Conservation (phyloP, 53 echinoderm and acorn worm species). For the Astropecten irregularis region DNA sequence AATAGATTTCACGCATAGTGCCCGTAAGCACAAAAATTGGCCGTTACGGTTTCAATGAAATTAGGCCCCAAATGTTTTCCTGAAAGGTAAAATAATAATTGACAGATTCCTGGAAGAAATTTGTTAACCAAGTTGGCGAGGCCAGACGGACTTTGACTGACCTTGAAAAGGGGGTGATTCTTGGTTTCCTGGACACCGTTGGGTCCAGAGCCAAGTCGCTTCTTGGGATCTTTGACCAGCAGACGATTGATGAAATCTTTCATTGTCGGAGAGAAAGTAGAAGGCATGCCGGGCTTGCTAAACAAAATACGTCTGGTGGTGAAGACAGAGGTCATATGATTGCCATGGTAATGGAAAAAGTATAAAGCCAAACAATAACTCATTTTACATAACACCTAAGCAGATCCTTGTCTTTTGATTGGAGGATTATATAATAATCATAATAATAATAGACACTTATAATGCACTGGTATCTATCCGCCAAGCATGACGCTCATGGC, state of each 20-base stretch:
- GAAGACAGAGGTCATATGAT: too few relatives aligned
- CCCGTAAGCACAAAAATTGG: too few relatives aligned
- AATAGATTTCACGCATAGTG: too few relatives aligned
- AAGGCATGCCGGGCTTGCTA: constrained; percentile 84
- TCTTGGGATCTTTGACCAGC: constrained; percentile 78
- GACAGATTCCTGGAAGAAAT: too few relatives aligned
- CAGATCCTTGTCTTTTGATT: not conserved
- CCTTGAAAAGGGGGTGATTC: constrained; percentile 94
- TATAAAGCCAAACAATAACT: not conserved
- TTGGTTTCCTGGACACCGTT: constrained; percentile 82
- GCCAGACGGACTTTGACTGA: too few relatives aligned
- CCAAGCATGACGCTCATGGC: too few relatives aligned
- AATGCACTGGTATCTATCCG: not conserved
- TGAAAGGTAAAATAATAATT: too few relatives aligned
- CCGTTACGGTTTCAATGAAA: too few relatives aligned
- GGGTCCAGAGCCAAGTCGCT: constrained; percentile 84
- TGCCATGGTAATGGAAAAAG: too few relatives aligned
- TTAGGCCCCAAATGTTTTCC: too few relatives aligned
- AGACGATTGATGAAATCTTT: constrained; percentile 85
- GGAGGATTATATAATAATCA: not conserved
- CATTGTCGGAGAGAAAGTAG: constrained; percentile 72
- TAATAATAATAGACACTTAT: not conserved
- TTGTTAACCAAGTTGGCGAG: too few relatives aligned
- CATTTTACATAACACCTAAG: too few relatives aligned
- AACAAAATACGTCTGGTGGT: constrained; percentile 76